A percentile compares a stretch with the other conserved stretches of the same genome.
Conservation (phyloP, 2,113 vertebrate species). For the Rhombomys opimus region DNA sequence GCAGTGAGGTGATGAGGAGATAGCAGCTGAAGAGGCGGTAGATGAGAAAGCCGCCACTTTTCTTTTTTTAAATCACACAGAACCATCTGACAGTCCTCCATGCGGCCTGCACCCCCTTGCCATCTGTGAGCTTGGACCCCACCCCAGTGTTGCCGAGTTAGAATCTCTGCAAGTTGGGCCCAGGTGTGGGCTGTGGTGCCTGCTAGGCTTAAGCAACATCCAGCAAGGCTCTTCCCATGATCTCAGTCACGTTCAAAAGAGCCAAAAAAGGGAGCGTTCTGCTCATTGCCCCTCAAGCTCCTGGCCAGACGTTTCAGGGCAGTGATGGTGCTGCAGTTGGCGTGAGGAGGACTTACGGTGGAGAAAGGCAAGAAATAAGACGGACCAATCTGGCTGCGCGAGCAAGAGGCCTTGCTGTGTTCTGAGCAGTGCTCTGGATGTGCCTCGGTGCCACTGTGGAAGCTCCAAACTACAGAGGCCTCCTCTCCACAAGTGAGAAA, state of each 20-base stretch:
- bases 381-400: background rate
- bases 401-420: background rate
- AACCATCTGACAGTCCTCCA: background rate
- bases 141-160: background rate
- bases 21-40: background rate
- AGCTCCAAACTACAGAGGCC: background rate
- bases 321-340: background rate
- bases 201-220: background rate
- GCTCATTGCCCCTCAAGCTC: background rate
- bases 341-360: background rate
- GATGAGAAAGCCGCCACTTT: background rate
- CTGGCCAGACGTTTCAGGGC: background rate
- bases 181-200: background rate
- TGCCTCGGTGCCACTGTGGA: background rate
- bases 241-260: background rate
- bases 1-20: background rate
- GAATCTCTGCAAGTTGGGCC: background rate
- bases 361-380: background rate
- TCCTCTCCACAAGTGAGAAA: conserved; percentile 23
- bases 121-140: background rate
- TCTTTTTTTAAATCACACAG: background rate
- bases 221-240: background rate
- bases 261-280: background rate
- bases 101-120: background rate
- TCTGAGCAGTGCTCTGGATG: background rate